Base-by-base conservation (phyloP, 1,140 invertebrate genomes). In the Leptinotarsa lineolata region DNA sequence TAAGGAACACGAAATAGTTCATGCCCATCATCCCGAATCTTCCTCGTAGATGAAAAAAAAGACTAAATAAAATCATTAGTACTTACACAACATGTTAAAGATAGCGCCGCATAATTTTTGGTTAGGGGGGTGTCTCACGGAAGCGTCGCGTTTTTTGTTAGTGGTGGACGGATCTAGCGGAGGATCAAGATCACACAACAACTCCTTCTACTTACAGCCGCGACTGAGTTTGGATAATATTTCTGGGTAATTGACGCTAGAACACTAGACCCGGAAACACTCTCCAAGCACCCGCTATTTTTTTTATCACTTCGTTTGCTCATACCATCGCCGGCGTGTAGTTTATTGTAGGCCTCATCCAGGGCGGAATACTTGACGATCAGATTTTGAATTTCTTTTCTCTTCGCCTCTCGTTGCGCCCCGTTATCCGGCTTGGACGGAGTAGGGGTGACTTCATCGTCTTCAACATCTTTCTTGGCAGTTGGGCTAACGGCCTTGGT, bases 331-430 rank as follows among this genome's bases (percentile, higher is more conserved):
- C 48, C 48, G n/a, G 84, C 64, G 60, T 83, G 82, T 2, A 76
- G 80, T 22, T 85, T 85, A 65, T 87, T 86, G 82, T 90, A 89
- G 39, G 88, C 86, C 72, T 92, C 92, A 69, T 93, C 92, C 68
- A 92, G 82, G 18, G 90, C 89, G 0, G 91, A 89, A 81, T 94
- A 94, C 76, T 93, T 93, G 85, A 91, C 87, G 58, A 94, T 93
- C 11, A 94, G 84, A 74, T 90, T 90, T 82, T 93, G 91, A 12
- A 95, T 93, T 80, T 95, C 93, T 76, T 93, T 94, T 4, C 93
- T 88, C 76, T 90, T 90, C 16, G 90, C 91, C 81, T 92, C 92
- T 21, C 93, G 86, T 72, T 94, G 92, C 70, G 86, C 86, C 11
- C 92, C 85, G 8, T 87, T 85, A 72, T 82, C 80, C 0, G 86